Base-by-base conservation (phyloP, 2,113 vertebrate species). In the Dipodomys spectabilis region DNA sequence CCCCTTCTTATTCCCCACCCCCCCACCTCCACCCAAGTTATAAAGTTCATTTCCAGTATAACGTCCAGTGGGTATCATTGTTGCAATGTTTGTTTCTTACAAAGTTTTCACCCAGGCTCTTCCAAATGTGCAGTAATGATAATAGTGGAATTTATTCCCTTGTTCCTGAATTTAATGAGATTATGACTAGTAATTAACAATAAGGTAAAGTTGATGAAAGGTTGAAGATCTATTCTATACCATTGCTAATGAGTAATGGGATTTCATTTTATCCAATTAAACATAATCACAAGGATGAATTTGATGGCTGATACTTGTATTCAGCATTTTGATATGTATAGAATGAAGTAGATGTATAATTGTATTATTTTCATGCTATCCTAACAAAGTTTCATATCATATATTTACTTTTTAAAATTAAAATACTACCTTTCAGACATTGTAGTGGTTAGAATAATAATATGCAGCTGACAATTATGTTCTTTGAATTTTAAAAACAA, bases 331-430 rank as follows among this genome's bases (percentile, higher is more conserved):
- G 2, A 44, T 27, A 68, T 57, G 30, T 80, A 77, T 53, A 12
- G 53, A 82, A 44, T 8, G 78, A n/a, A 23, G 49, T 35, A 94
- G 71, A 20, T 83, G 16, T 9, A 23, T 1, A 65, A 27, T 90
- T n/a, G 49, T 2, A 4, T 78, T 32, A 39, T n/a, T 84, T 90
- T 88, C 30, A 45, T 75, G 9, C 73, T 80, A 23, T 57, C 1
- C 7, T 85, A 80, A 75, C 23, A 44, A 93, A 15, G 10, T 86
- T 92, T 91, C 88, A 73, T 78, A 49, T 4, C 15, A 83, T 1
- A 0, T 71, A 32, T 87, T 94, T 92, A 28, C 62, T 91, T 88
- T 88, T 72, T 84, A 49, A 64, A 88, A 91, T 69, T 85, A 75
- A 80, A 95, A 57, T 22, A 64, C 6, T 35, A 35, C 2, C 0